Evolutionary conservation across 2,888 invertebrate genomes (phyloP).

Genomic region (Archips crataeganus): DNA sequence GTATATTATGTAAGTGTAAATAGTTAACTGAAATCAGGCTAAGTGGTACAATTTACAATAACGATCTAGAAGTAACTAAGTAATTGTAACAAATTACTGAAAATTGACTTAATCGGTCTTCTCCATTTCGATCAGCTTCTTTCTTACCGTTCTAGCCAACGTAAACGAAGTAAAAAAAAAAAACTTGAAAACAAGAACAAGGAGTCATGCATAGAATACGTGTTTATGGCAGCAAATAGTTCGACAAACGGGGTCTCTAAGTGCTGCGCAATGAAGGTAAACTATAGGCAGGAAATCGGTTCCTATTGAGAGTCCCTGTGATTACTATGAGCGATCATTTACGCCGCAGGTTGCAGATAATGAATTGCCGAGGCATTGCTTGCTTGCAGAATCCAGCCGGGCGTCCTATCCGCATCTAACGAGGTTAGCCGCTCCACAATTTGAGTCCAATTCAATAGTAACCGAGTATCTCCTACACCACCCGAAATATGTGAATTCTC

Average conservation of each 20-base stretch:
- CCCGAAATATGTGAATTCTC: constrained; percentile 5
- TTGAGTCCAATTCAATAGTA: constrained; percentile 25
- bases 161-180: not conserved
- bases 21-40: not conserved
- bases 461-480: constrained; percentile 22
- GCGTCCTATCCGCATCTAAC: constrained; percentile 72
- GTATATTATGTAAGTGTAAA: not conserved
- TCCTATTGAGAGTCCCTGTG: constrained; percentile 70
- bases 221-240: constrained; percentile 63
- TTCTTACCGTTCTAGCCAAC: not conserved
- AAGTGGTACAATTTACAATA: not conserved
- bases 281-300: constrained; percentile 66
- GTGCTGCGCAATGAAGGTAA: constrained; percentile 65
- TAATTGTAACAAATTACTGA: not conserved
- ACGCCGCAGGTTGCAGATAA: constrained; percentile 65
- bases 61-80: not conserved
- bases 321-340: constrained; percentile 74
- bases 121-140: not conserved
- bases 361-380: constrained; percentile 77
- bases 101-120: not conserved
- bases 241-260: constrained; percentile 65
- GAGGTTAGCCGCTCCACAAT: constrained; percentile 64
- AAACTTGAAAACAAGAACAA: not conserved
- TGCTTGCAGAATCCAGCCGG: constrained; percentile 74
- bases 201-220: constrained; percentile 49